phyloP scores from a whole-genome alignment of 37 sponge, comb jelly and placozoan genomes.

The Cladorhizidae sp. region DNA sequence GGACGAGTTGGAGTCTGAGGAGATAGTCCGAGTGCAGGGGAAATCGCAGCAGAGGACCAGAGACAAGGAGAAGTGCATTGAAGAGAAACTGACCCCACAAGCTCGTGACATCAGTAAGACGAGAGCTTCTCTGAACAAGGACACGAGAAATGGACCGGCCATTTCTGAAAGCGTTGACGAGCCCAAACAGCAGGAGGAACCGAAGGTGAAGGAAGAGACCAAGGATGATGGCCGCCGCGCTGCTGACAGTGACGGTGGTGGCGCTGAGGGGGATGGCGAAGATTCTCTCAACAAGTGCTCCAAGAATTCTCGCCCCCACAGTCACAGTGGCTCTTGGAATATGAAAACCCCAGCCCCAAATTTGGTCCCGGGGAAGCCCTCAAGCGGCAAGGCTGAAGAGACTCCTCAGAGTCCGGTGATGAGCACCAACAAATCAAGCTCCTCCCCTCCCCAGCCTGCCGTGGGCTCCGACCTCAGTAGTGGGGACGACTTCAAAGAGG shows the following conservation, averaged over 20 bases:
- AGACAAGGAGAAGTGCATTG: no score
- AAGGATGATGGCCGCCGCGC: no score
- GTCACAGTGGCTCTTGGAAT: no score
- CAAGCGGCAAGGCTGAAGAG: background rate
- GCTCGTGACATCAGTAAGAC: no score
- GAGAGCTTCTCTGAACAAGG: background rate
- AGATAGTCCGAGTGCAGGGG: no score
- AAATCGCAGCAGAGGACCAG: no score
- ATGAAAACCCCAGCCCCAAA: background rate
- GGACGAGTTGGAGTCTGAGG: no score
- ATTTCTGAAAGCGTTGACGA: no score
- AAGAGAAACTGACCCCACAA: no score
- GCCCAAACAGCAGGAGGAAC: no score
- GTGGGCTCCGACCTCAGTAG: slow-evolving; percentile 57
- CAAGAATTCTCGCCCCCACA: background rate
- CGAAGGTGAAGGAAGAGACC: no score
- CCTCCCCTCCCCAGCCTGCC: background rate
- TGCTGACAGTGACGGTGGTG: background rate
- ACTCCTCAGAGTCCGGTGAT: slow-evolving; percentile 28
- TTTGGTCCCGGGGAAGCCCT: background rate
- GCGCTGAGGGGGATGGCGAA: slow-evolving; percentile 8
- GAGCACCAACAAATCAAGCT: slow-evolving; percentile 14
- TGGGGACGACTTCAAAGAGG: slow-evolving; percentile 45
- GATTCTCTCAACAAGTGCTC: background rate
- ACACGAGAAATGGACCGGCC: no score